These are phyloP conservation scores for Morone chrysops DNA, from an alignment of 2,113 vertebrate genomes.

Conservation along the genomic window DNA sequence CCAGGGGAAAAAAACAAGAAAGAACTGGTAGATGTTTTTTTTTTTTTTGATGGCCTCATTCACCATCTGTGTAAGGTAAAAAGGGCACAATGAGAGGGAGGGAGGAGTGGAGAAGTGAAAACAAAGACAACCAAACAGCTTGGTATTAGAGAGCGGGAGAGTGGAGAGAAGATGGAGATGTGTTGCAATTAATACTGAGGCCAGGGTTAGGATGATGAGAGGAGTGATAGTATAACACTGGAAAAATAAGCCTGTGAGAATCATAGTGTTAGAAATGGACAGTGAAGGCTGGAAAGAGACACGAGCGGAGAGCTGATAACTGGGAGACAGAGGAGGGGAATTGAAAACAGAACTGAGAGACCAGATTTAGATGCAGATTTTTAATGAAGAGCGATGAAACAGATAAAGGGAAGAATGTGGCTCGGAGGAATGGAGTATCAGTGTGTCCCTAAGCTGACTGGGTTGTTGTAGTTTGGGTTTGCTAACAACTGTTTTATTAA, in stretches of 20 bases:
- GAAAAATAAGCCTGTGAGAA: conserved; percentile 6
- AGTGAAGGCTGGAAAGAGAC: not conserved
- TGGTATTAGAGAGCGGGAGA: not conserved
- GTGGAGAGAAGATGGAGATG: not conserved
- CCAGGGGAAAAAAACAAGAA: not conserved
- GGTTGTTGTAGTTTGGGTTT: conserved; percentile 19
- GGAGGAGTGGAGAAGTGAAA: not conserved
- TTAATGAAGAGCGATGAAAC: not conserved
- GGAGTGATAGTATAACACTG: not conserved
- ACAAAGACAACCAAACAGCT: not conserved
- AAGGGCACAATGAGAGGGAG: not conserved
- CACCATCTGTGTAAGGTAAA: conserved; percentile 45
- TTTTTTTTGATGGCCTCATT: conserved; percentile 31
- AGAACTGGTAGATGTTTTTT: not conserved
- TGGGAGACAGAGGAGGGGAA: not conserved
- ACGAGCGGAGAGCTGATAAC: not conserved
- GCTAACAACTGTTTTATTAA: conserved; percentile 47
- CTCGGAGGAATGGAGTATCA: conserved; percentile 5
- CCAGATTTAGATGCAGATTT: conserved; percentile 29
- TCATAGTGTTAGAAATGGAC: not conserved
- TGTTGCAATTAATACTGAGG: not conserved
- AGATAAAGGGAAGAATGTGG: not conserved
- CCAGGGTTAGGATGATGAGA: not conserved
- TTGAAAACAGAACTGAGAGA: conserved; percentile 9
- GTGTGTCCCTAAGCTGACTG: conserved; percentile 18